A percentile compares a stretch with the other conserved stretches of the same genome.
Evolutionary conservation across 2,888 invertebrate species (phyloP).

Genomic region (Cryptus armator): DNA sequence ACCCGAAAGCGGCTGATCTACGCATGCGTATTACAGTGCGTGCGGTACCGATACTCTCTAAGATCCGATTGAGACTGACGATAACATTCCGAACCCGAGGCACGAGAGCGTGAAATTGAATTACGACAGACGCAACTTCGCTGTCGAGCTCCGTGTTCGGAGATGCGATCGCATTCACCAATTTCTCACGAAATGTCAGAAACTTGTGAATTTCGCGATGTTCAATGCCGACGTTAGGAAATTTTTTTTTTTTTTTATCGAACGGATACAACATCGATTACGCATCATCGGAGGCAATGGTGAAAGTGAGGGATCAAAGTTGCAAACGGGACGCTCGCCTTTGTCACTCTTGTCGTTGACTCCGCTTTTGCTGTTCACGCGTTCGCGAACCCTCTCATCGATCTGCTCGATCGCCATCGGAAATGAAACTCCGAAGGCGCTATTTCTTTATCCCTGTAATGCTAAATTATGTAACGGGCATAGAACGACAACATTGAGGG

Average conservation of each 20-base stretch:
- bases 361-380: slow-evolving; percentile 42
- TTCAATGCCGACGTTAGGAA: slow-evolving; percentile 11
- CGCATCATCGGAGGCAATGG: slow-evolving; percentile 49
- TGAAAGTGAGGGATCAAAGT: slow-evolving; percentile 63
- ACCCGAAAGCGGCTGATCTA: neutral
- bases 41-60: slow-evolving; percentile 54
- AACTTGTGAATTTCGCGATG: neutral
- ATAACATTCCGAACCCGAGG: slow-evolving; percentile 73
- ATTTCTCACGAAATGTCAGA: slow-evolving; percentile 39
- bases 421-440: slow-evolving; percentile 37
- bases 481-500: slow-evolving; percentile 12
- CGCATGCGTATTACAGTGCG: slow-evolving; percentile 39
- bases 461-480: slow-evolving; percentile 46
- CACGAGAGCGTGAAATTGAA: slow-evolving; percentile 78
- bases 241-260: slow-evolving; percentile 34
- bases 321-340: slow-evolving; percentile 56
- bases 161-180: slow-evolving; percentile 26
- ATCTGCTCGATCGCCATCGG: slow-evolving; percentile 59
- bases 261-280: slow-evolving; percentile 49
- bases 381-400: slow-evolving; percentile 57
- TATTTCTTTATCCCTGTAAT: slow-evolving; percentile 30
- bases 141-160: slow-evolving; percentile 13
- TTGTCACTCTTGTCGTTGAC: slow-evolving; percentile 40
- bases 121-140: slow-evolving; percentile 70
- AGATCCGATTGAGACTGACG: slow-evolving; percentile 55